These are phyloP conservation scores for Zelostemma sp. DNA, from an alignment of 1,140 invertebrate genomes.

Conservation along the genomic window DNA sequence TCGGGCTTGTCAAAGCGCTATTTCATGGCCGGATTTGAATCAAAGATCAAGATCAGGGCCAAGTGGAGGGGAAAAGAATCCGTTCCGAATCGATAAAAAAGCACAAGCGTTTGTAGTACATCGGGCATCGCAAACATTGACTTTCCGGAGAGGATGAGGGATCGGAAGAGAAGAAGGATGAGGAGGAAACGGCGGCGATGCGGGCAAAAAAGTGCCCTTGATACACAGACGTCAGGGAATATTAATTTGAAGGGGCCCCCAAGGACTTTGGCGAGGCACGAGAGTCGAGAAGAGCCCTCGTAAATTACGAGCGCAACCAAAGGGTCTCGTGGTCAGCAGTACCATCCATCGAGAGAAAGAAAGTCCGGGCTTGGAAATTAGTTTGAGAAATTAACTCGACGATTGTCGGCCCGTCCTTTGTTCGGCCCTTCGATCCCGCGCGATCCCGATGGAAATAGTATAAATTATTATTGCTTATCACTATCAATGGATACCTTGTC, in stretches of 20 bases:
- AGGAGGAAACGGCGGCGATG: background rate
- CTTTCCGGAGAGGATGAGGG: constrained; percentile 17
- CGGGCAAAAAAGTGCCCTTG: too few relatives aligned
- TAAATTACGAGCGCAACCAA: constrained; percentile 31
- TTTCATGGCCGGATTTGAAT: constrained; percentile 9
- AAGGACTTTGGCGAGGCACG: constrained; percentile 6
- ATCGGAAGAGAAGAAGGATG: constrained; percentile 6
- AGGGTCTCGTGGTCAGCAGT: constrained; percentile 6
- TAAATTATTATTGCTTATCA: background rate
- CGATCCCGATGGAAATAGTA: background rate
- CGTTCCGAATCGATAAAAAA: too few relatives aligned
- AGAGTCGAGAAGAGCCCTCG: constrained; percentile 21
- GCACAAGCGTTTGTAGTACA: too few relatives aligned
- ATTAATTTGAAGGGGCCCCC: constrained; percentile 34
- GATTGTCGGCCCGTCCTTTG: constrained; percentile 5
- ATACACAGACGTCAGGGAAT: constrained; percentile 27
- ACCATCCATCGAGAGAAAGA: too few relatives aligned
- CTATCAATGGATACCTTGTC: background rate
- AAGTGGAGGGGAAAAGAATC: background rate
- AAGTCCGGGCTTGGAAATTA: too few relatives aligned
- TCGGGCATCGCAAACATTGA: too few relatives aligned
- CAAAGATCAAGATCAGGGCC: constrained; percentile 15
- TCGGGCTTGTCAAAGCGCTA: constrained; percentile 21
- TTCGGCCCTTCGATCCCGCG: too few relatives aligned
- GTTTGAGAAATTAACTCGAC: constrained; percentile 40